Base-by-base conservation (phyloP, 2,113 vertebrate genomes). In the Ploceus nigricollis region DNA sequence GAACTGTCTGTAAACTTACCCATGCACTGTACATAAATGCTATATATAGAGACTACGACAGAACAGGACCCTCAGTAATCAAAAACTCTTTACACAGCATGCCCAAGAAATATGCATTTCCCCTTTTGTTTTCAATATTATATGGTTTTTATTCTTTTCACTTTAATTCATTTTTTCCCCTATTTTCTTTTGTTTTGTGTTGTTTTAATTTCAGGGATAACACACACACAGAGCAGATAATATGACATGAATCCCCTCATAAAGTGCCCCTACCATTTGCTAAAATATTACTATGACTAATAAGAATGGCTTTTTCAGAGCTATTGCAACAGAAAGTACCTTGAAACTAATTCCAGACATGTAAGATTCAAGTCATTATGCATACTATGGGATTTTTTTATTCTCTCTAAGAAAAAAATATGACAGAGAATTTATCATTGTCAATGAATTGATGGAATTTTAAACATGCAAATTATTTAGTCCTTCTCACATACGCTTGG, bases 151-250 rank as follows among this genome's bases (percentile, higher is more conserved):
- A 37, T 31, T 54, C 16, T 5, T 0, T 44, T 72, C 13, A 27
- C 3, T 47, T 53, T 37, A 47, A 53, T 22, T 56, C 0, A 5
- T 39, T 17, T 18, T 61, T 27, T 42, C 11, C 5, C 3, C 7
- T 16, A 6, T n/a, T 83, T 58, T 40, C 2, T 22, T 82, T 44
- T 61, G 3, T 16, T 60, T 47, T 0, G 0, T 18, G 2, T 42
- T 66, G 12, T 27, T 61, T 61, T 44, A n/a, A 24, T 79, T 89
- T 84, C 21, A 50, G 10, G 13, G 12, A 19, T 39, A 54, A 30
- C 21, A 78, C 11, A 65, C 6, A 53, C 30, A 25, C 0, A 48
- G 2, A 76, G 7, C 13, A 4, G 3, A 33, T 33, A 54, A 23
- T 6, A 50, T 30, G 23, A 12, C 23, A n/a, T 39, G 8, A 93